Percentiles rank a stretch among this genome's conserved stretches.
These are phyloP conservation scores for roundworm (Caenorhabditis elegans) DNA, from an alignment of 1,140 invertebrate genomes.

Conservation along the genomic window WBcel235 BX284604.4:8111001-8111500, in stretches of 20 bases:
- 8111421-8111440: neutral
- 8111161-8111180: too few species aligned
- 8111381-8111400: neutral
- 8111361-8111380: constrained; percentile 10
- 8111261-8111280: neutral
- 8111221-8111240: neutral
- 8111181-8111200: neutral
- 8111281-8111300: neutral
- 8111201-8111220: neutral
- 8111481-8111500: too few species aligned
- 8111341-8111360: neutral
- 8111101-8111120: too few species aligned
- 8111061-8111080: neutral
- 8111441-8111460: neutral
- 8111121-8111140: too few species aligned
- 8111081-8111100: too few species aligned
- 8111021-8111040: constrained; percentile 16
- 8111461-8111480: too few species aligned
- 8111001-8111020: neutral
- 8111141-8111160: too few species aligned
- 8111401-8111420: neutral
- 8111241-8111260: neutral
- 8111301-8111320: neutral
- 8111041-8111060: neutral
- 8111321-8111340: neutral